Evolutionary conservation across 1,140 invertebrate species (phyloP), one percentile per base, ranked within the genome.

Genomic region (Atta texana): DNA sequence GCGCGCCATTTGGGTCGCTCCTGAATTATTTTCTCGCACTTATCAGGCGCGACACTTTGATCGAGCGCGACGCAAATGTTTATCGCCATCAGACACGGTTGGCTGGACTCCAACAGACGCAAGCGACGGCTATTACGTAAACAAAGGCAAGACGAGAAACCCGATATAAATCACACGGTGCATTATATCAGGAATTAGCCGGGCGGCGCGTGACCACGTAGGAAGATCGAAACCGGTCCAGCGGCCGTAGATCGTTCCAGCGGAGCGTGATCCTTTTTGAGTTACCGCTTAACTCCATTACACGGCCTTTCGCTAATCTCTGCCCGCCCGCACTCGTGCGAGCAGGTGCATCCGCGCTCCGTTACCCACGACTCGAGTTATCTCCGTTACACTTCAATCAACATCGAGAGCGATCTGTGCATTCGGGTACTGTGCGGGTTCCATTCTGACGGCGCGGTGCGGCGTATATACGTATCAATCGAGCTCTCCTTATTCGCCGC

Each of bases 361-460:
- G 90, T 76, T 93, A 90, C 87, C 86, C 92, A 93, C 88, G 86
- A 86, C 92, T 93, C 90, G 89, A 93, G 92, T 94, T 94, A 94
- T 94, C 94, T 94, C 87, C 90, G 91, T 94, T 93, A 94, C 94
- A 94, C 92, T 94, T 93, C 94, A 92, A 94, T 94, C 94, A 94
- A 94, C 93, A 94, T 93, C 86, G 92, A 90, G 82, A 91, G 69
- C 90, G 90, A 91, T 91, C 89, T 91, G 84, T 57, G 89, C 89
- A 89, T 87, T 89, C 87, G 63, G 49, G 71, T 31, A 51, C 59
- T 24, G 76, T 53, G 51, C 87, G 74, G 39, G 63, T 88, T 84
- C 82, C 66, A 49, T 76, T 51, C 68, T 6, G 89, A 85, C 69
- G 87, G 55, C 18, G 53, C 34, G 34, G 78, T 68, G 66, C 31